Evolutionary conservation across 2,888 invertebrate species (phyloP).

Genomic region (Andrena flavipes): DNA sequence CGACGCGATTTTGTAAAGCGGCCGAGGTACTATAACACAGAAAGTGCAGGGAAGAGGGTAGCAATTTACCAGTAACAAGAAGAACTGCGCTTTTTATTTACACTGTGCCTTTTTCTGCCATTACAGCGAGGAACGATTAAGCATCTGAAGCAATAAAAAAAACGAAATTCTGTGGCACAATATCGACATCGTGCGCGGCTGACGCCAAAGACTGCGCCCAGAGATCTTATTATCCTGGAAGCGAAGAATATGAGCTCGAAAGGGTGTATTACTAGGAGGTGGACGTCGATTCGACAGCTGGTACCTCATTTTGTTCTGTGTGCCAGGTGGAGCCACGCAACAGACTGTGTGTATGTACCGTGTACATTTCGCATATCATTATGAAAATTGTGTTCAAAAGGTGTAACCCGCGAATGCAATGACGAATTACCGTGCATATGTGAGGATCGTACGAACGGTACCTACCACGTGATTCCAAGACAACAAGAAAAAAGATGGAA

Average conservation of each 20-base stretch:
- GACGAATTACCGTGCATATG: slow-evolving; percentile 40
- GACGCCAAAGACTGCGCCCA: slow-evolving; percentile 33
- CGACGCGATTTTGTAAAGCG: background rate
- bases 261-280: slow-evolving; percentile 51
- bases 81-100: slow-evolving; percentile 20
- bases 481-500: slow-evolving; percentile 31
- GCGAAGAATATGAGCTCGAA: slow-evolving; percentile 43
- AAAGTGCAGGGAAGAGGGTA: background rate
- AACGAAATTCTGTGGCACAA: slow-evolving; percentile 2
- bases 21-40: background rate
- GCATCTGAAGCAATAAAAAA: slow-evolving; percentile 3
- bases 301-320: slow-evolving; percentile 64
- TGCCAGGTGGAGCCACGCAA: slow-evolving; percentile 77
- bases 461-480: slow-evolving; percentile 51
- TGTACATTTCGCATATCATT: slow-evolving; percentile 74
- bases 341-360: slow-evolving; percentile 62
- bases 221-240: slow-evolving; percentile 31
- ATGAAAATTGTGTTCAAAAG: slow-evolving; percentile 77
- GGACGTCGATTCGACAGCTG: slow-evolving; percentile 67
- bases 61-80: background rate
- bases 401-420: slow-evolving; percentile 67
- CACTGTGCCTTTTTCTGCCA: background rate
- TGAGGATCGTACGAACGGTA: slow-evolving; percentile 30
- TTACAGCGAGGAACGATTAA: slow-evolving; percentile 18
- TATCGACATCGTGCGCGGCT: slow-evolving; percentile 46